Conservation (phyloP, 2,113 vertebrate species). For the Dipodomys merriami region DNA sequence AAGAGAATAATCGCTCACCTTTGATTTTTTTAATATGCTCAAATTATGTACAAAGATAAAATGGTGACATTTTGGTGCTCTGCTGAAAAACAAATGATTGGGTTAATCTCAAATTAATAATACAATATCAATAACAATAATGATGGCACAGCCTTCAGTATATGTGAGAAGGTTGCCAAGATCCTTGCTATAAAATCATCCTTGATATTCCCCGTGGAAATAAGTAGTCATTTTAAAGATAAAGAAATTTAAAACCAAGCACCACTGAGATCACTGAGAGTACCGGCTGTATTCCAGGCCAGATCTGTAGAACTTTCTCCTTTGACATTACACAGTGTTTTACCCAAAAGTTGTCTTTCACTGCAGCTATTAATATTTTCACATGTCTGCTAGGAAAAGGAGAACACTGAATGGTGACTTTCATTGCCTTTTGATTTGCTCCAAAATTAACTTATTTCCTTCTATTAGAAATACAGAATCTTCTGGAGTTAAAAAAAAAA, state of each 20-base stretch:
- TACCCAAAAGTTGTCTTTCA: neutral
- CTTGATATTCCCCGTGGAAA: neutral
- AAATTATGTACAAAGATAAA: neutral
- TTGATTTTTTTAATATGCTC: neutral
- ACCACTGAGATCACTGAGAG: neutral
- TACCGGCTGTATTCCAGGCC: neutral
- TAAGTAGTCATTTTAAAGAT: neutral
- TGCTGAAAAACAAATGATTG: neutral
- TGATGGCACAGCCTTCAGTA: neutral
- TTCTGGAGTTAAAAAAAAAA: slow-evolving; percentile 40
- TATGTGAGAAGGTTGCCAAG: neutral
- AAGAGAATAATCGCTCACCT: neutral
- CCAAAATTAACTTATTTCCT: slow-evolving; percentile 41
- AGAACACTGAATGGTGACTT: neutral
- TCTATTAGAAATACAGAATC: slow-evolving; percentile 43
- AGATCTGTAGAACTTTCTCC: neutral
- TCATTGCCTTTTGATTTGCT: neutral
- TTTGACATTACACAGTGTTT: neutral
- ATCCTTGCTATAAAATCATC: neutral
- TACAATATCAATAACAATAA: neutral
- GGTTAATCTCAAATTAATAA: slow-evolving; percentile 32
- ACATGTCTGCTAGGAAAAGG: neutral
- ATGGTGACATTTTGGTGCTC: neutral
- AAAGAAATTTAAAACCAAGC: neutral
- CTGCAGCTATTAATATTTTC: neutral